phyloP scores from a whole-genome alignment of 2,113 vertebrate species.

The Macquaria australasica region DNA sequence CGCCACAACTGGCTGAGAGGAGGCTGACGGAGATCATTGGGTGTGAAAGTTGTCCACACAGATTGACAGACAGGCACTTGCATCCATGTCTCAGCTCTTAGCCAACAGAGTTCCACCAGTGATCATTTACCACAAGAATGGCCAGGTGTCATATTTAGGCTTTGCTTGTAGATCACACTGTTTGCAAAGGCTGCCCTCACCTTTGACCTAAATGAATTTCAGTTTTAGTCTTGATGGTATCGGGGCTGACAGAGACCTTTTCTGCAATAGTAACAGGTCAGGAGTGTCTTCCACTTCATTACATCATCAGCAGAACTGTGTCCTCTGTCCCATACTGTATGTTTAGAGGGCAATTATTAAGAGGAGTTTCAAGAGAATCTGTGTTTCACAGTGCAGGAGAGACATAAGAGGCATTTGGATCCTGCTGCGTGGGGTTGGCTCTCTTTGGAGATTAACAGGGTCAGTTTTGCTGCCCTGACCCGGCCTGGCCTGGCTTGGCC shows the following conservation, averaged over 20 bases:
- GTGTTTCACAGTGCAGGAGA: neutral
- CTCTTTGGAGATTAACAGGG: slow-evolving; percentile 66
- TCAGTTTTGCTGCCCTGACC: slow-evolving; percentile 48
- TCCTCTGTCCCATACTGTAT: neutral
- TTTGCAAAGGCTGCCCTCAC: slow-evolving; percentile 2
- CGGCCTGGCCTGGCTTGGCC: neutral
- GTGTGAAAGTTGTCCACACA: slow-evolving; percentile 47
- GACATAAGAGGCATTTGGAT: neutral
- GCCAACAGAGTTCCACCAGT: neutral
- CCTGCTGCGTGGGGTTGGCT: slow-evolving; percentile 26
- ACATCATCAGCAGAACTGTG: slow-evolving; percentile 15
- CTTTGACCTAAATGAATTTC: slow-evolving; percentile 32
- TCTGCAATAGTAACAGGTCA: slow-evolving; percentile 43
- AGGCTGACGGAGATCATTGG: slow-evolving; percentile 36
- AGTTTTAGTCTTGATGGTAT: slow-evolving; percentile 39
- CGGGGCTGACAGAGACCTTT: slow-evolving; percentile 69
- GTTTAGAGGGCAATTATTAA: neutral
- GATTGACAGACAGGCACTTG: neutral
- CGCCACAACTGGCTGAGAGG: slow-evolving; percentile 11
- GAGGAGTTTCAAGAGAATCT: neutral
- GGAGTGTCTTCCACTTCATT: slow-evolving; percentile 15
- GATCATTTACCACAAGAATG: slow-evolving; percentile 3
- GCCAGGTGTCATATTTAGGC: neutral
- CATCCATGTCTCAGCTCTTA: neutral
- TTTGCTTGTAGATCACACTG: neutral